Conservation (phyloP, 2,797 vertebrate species). For the Avahi laniger region DNA sequence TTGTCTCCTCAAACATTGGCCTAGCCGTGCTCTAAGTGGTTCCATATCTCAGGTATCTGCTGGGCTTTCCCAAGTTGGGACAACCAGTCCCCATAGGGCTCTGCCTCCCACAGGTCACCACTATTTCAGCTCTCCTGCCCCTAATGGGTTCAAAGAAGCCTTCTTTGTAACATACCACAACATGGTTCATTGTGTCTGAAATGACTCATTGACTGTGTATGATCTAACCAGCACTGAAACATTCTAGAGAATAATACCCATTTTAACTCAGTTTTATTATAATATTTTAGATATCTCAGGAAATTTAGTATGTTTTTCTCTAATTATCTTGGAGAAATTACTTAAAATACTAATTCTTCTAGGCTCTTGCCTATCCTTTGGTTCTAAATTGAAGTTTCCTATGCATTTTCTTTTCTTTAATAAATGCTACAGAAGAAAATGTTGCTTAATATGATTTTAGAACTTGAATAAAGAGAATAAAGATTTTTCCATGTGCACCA, state of each 20-base stretch:
- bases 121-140: neutral
- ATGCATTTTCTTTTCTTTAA: constrained; percentile 19
- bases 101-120: neutral
- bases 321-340: neutral
- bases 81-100: neutral
- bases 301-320: neutral
- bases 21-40: neutral
- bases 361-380: constrained; percentile 17
- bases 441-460: neutral
- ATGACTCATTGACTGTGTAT: neutral
- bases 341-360: neutral
- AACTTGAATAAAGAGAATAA: constrained; percentile 14
- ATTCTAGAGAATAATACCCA: neutral
- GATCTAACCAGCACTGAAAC: neutral
- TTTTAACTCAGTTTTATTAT: neutral
- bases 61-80: neutral
- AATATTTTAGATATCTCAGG: constrained; percentile 2
- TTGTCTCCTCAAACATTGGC: neutral
- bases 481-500: neutral
- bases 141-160: neutral
- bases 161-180: neutral
- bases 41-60: neutral
- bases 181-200: neutral
- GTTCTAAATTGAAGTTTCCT: constrained; percentile 2
- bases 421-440: constrained; percentile 10